Base-by-base conservation (phyloP, 1,140 invertebrate genomes). In the Drosophila teissieri region DNA sequence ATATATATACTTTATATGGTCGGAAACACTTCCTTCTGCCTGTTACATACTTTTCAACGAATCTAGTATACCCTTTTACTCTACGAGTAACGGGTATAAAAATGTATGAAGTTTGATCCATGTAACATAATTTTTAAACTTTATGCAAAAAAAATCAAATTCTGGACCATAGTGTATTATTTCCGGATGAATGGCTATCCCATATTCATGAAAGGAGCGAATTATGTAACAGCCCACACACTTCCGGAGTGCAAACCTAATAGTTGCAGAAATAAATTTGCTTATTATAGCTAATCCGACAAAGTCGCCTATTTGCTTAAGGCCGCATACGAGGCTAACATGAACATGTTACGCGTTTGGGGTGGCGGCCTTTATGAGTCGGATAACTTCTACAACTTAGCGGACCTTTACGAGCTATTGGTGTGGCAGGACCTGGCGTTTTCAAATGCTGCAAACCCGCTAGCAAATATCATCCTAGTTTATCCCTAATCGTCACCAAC, bases 361-460 rank as follows among this genome's bases (percentile, higher is more conserved):
- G 99, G 98, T 15, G 99, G 99, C 45, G 99, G 98, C 39, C 93
- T 98, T 1, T 99, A 99, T 84, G 98, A 99, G 92, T 95, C 95
- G 0, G 97, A 99, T 57, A 93, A 95, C n/a, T 99, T 99, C 91
- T 99, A 99, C 91, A 93, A 96, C 51, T 92, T 96, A 45, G 96
- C 96, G 48, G 97, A 98, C 80, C 93, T 95, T 78, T 93, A 96
- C 42, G 97, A 97, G 6, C 95, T 98, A 6, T 93, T 98, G 81
- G 94, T 98, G 31, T 98, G 97, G 97, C 96, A 98, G 93, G 98
- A 99, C 92, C 96, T 99, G 69, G 97, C 99, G 95, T 99, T 99
- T 93, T 98, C 98, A 0, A 98, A 97, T 90, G 94, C 96, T 2
- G 96, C 99, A 94, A 99, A 99, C 93, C 98, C 98, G 5, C 94